Evolutionary conservation across 2,888 invertebrate genomes (phyloP), one percentile per base, ranked within the genome.

Genomic region (Diarsia brunnea): DNA sequence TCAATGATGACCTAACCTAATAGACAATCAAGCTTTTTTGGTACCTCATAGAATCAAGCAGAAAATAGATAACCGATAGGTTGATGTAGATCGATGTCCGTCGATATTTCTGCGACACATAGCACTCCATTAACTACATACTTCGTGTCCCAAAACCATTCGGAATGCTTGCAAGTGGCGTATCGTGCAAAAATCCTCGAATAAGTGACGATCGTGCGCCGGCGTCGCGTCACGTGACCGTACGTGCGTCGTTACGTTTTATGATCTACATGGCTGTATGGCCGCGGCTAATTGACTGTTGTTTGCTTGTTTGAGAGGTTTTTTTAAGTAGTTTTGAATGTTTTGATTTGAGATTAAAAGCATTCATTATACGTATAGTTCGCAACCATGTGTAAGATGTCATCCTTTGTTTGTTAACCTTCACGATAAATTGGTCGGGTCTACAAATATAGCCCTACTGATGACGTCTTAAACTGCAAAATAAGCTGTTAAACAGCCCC

Each of bases 101-200:
- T 49, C 14, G 14, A 31, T 0, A 16, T 55, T 31, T 53, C 27
- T 53, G 27, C 16, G 11, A 16, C 21, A 63, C 47, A 12, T 47
- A 64, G 1, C 45, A 38, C 63, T 81, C 51, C 73, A 70, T 68
- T 71, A 1, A 16, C 24, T 73, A 10, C 14, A 14, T 47, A 71
- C 24, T 73, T 71, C 27, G 19, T 65, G 45, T 45, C 51, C 60
- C 43, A 78, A 84, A 78, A 82, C 79, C 81, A 80, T 77, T 84
- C 84, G 90, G 92, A 90, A 93, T 93, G 92, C 89, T 88, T 88
- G 82, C 82, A 89, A 90, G 84, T 87, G 79, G 87, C 82, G 67
- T 88, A 91, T 94, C 95, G 94, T 95, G 95, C 94, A 92, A 93
- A 93, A 91, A 94, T 93, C 89, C 93, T 93, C 92, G 93, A 91